Base-by-base conservation (phyloP, 2,113 vertebrate species). In the Dryoscopus gambensis region DNA sequence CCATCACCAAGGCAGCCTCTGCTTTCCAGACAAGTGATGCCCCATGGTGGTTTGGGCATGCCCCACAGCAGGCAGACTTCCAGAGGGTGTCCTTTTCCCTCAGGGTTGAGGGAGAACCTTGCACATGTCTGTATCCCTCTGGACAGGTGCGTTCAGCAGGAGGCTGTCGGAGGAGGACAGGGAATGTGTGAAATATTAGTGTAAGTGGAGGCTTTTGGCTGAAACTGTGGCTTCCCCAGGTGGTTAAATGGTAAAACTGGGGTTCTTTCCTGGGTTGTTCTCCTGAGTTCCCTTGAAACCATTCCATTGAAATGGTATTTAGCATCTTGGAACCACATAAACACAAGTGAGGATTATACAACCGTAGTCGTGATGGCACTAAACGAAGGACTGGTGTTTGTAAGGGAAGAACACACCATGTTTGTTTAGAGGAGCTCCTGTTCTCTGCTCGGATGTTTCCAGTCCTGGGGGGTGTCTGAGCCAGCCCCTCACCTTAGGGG, bases 391-490 rank as follows among this genome's bases (percentile, higher is more conserved):
- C 23, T 74, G 31, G 4, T 68, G 27, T 74, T 85, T 71, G 10
- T 4, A 13, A 28, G 23, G 50, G 44, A 11, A 20, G 35, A 56
- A 16, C 13, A 33, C 15, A 27, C 14, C 0, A 0, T 11, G 2
- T 27, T 76, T 76, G 14, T 79, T 64, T 39, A 31, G 37, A 68
- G 70, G 11, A 49, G 11, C 24, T 79, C 10, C 35, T 60, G 12
- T 67, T 70, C 23, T 62, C 46, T n/a, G n/a, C 18, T 39, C 56
- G 65, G 42, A 11, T 68, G 22, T 18, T 69, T 67, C 27, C 17
- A 39, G 27, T 31, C 23, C 59, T 50, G 14, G 5, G 3, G 4
- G 2, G 11, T 64, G 25, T 73, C 46, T 67, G 50, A 84, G 44
- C 47, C 55, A 86, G 42, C 12, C 20, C 24, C 21, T 31, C 5